These are phyloP conservation scores for Autographa gamma DNA, from an alignment of 2,888 invertebrate genomes.

Conservation along the genomic window DNA sequence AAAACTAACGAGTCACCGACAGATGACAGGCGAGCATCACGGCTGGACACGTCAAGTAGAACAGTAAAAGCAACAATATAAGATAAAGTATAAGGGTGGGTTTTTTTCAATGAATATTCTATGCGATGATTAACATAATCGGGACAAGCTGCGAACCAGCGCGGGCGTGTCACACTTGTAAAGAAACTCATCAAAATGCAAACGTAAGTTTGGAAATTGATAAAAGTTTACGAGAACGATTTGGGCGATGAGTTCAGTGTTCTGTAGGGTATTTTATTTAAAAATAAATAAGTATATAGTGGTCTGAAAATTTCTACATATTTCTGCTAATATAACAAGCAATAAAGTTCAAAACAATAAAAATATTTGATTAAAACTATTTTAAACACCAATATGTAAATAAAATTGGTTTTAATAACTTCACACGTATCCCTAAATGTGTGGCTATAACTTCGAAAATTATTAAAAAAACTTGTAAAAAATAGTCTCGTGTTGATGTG, in stretches of 20 bases:
- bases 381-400: not conserved
- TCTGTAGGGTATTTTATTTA: conserved; percentile 39
- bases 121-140: conserved; percentile 80
- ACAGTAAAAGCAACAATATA: conserved; percentile 63
- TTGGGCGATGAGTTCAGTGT: conserved; percentile 13
- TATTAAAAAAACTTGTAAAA: conserved; percentile 51
- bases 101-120: conserved; percentile 78
- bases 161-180: conserved; percentile 60
- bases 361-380: too few relatives aligned
- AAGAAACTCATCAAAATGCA: conserved; percentile 79
- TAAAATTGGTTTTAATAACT: conserved; percentile 12
- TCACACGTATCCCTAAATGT: conserved; percentile 47
- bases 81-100: conserved; percentile 74
- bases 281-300: conserved; percentile 18
- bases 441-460: conserved; percentile 27
- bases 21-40: conserved; percentile 57
- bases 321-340: too few relatives aligned
- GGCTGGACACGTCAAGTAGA: conserved; percentile 61
- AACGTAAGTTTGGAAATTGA: conserved; percentile 67
- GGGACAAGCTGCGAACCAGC: conserved; percentile 81
- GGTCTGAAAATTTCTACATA: not conserved
- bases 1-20: conserved; percentile 53
- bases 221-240: conserved; percentile 44
- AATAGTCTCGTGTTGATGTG: conserved; percentile 60
- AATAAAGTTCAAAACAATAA: too few relatives aligned